Evolutionary conservation across 2,797 vertebrate species (phyloP), one percentile per base, ranked within the genome.

Genomic region (Pampus argenteus): DNA sequence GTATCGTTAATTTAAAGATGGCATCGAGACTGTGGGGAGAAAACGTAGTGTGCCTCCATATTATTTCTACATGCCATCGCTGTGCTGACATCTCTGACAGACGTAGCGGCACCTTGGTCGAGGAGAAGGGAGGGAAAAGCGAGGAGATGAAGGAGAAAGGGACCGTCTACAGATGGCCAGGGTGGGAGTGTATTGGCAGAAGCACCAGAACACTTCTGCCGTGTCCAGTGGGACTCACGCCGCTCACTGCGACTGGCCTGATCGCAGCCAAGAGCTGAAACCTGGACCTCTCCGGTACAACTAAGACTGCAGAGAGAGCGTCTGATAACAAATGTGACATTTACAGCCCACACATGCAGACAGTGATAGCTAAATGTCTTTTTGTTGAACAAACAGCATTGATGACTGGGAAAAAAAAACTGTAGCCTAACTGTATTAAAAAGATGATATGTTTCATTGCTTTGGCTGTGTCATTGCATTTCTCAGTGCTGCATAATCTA

Each of bases 121-220:
- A 86, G 77, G 84, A 67, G 56, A 79, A 72, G 82, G 85, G 79
- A 88, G 81, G 77, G 82, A 80, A 84, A 75, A 66, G 66, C 54
- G 56, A 77, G 81, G 82, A 76, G 76, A 76, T 76, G 64, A 88
- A 83, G 83, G 81, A 90, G 86, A 91, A 93, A 92, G 87, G 91
- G 91, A 87, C 89, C 72, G 52, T 91, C 89, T 85, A 92, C 94
- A 95, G 94, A 95, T 95, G 94, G 94, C 66, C 89, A 66, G 90
- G 87, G 93, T 94, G 92, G 94, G 93, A 92, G 92, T 90, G 90
- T 88, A 83, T 90, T 94, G 93, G 93, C 93, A 92, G 83, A 82
- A 85, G 91, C 75, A 77, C 73, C 84, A 91, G 91, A 91, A 90
- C 93, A 94, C 90, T 92, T 91, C 90, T 91, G 92, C 86, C 82